Conservation (phyloP, 2,888 invertebrate species). For the Xestia xanthographa region DNA sequence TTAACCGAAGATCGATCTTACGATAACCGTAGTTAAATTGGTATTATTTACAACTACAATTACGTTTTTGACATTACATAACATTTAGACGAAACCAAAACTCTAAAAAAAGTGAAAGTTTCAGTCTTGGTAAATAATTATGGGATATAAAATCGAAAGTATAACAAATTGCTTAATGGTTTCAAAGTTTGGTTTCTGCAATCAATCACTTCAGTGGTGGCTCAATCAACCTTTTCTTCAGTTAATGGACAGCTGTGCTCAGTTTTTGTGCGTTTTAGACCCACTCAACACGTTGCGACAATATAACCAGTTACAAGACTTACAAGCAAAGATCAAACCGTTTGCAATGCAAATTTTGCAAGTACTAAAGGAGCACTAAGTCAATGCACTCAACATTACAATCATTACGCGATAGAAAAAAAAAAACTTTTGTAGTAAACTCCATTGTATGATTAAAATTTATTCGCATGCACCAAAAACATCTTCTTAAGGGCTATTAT, state of each 20-base stretch:
- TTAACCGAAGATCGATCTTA: constrained; percentile 63
- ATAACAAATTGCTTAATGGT: constrained; percentile 80
- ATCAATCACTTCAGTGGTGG: constrained; percentile 75
- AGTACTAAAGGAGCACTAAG: constrained; percentile 31
- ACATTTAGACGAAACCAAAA: constrained; percentile 71
- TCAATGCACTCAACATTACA: constrained; percentile 46
- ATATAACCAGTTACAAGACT: constrained; percentile 50
- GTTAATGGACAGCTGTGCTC: constrained; percentile 43
- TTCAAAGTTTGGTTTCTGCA: constrained; percentile 71
- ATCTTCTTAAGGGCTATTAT: too few species aligned
- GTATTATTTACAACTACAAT: constrained; percentile 60
- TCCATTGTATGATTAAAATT: constrained; percentile 28
- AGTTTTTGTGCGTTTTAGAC: constrained; percentile 51
- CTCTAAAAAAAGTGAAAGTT: constrained; percentile 81
- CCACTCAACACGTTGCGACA: constrained; percentile 56
- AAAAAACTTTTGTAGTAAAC: constrained; percentile 20
- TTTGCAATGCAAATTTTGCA: constrained; percentile 52
- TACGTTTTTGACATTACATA: constrained; percentile 69
- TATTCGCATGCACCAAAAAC: constrained; percentile 26
- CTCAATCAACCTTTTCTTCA: constrained; percentile 54
- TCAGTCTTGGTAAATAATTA: constrained; percentile 78
- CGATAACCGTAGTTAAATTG: constrained; percentile 63
- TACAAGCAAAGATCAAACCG: constrained; percentile 56
- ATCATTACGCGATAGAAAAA: constrained; percentile 20
- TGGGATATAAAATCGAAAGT: constrained; percentile 82